A percentile compares a stretch with the other conserved stretches of the same genome.
These are phyloP conservation scores for Trissonchulus latispiculum DNA, from an alignment of 2,888 invertebrate genomes.

Conservation along the genomic window DNA sequence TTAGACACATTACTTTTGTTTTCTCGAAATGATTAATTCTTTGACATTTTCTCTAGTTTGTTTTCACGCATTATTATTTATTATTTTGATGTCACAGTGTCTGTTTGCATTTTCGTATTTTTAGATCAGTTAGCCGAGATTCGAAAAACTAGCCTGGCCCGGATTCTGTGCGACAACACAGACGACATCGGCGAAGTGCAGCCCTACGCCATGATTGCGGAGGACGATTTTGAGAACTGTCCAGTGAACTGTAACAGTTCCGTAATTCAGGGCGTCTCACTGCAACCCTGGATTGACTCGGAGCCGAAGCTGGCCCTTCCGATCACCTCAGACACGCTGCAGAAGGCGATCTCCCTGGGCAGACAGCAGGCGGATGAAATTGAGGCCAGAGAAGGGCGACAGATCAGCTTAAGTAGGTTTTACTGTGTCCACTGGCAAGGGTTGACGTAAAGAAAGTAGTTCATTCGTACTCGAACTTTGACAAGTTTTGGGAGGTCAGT, in stretches of 20 bases:
- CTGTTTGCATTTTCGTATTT: too few species aligned
- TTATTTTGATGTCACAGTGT: too few species aligned
- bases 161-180: constrained; percentile 40
- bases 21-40: too few species aligned
- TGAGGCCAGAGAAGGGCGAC: constrained; percentile 31
- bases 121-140: constrained; percentile 37
- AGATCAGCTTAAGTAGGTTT: constrained; percentile 26
- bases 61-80: too few species aligned
- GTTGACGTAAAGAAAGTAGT: too few species aligned
- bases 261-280: constrained; percentile 31
- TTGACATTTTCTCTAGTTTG: too few species aligned
- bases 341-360: constrained; percentile 39
- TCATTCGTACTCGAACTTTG: too few species aligned
- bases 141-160: constrained; percentile 36
- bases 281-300: constrained; percentile 35
- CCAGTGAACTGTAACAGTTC: constrained; percentile 37
- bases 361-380: constrained; percentile 35
- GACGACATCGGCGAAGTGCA: constrained; percentile 36
- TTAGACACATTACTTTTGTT: too few species aligned
- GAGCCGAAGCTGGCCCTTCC: constrained; percentile 36
- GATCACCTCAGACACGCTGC: constrained; percentile 37
- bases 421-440: too few species aligned
- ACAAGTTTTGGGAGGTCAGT: too few species aligned
- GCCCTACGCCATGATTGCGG: constrained; percentile 35
- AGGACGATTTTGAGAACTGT: constrained; percentile 41